These are phyloP conservation scores for Acanthurus leucopareius DNA, from an alignment of 2,797 vertebrate species.

Conservation along the genomic window DNA sequence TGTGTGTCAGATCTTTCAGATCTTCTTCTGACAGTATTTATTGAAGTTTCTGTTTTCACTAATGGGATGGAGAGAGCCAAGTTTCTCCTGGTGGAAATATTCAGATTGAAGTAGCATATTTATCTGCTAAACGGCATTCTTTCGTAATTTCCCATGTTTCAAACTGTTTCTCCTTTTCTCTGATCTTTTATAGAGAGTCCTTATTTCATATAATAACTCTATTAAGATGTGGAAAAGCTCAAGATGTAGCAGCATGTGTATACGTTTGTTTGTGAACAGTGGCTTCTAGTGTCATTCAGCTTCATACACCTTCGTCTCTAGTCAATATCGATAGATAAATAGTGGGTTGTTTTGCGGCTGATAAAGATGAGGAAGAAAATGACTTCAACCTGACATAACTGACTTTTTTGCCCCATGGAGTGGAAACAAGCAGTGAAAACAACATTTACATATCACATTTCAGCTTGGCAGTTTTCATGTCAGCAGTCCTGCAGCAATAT, in stretches of 20 bases:
- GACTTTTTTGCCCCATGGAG: no score
- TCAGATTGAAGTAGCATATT: slow-evolving; percentile 17
- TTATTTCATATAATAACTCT: slow-evolving; percentile 32
- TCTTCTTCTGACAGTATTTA: slow-evolving; percentile 20
- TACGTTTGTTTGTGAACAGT: background rate
- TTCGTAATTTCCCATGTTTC: background rate
- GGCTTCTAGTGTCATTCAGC: background rate
- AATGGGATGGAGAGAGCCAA: slow-evolving; percentile 17
- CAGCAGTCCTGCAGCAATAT: no score
- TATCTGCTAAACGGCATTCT: slow-evolving; percentile 1
- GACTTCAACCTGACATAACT: no score
- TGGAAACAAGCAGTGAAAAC: no score
- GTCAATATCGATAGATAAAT: no score
- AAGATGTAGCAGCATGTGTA: background rate
- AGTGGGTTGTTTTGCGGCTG: no score
- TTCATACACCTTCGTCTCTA: background rate
- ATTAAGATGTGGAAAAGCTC: slow-evolving; percentile 31
- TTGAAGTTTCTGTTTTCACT: slow-evolving; percentile 13
- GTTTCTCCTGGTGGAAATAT: slow-evolving; percentile 19
- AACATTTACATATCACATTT: no score
- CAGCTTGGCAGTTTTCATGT: no score
- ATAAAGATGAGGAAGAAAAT: no score
- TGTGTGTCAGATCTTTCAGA: background rate
- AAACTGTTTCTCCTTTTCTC: slow-evolving; percentile 2
- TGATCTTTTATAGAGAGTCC: slow-evolving; percentile 19